These are phyloP conservation scores for Actenoides hombroni DNA, from an alignment of 2,113 vertebrate genomes.

Conservation along the genomic window DNA sequence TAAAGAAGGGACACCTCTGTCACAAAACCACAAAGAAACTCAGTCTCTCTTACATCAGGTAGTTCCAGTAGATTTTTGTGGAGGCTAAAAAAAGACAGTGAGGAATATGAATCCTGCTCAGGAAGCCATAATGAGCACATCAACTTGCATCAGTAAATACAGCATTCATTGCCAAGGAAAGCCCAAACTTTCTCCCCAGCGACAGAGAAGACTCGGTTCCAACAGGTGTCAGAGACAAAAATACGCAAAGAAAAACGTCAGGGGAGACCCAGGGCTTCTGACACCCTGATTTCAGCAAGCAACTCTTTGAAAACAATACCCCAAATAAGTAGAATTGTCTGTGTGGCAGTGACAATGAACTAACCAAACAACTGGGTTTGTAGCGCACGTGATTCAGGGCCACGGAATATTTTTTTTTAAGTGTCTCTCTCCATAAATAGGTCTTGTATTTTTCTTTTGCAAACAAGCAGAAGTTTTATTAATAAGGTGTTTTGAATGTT, in stretches of 20 bases:
- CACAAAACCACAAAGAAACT: background rate
- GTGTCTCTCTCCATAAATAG: background rate
- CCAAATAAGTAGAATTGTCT: background rate
- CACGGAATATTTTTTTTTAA: background rate
- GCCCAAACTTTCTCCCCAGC: background rate
- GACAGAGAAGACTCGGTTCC: background rate
- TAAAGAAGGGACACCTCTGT: background rate
- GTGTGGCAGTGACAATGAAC: background rate
- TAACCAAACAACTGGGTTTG: background rate
- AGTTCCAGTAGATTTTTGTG: background rate
- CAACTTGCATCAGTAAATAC: background rate
- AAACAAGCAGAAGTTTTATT: conserved; percentile 1
- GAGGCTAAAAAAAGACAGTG: background rate
- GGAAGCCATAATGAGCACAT: background rate
- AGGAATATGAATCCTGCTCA: background rate
- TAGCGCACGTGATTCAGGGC: background rate
- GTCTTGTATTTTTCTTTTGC: background rate
- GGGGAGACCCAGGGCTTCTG: background rate
- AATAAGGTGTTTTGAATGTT: background rate
- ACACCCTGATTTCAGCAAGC: background rate
- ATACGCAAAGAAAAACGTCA: background rate
- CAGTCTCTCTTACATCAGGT: background rate
- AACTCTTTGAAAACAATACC: background rate
- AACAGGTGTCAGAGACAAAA: background rate
- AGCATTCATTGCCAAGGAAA: background rate